Evolutionary conservation across 2,888 invertebrate genomes (phyloP).

Genomic region (Caenorhabditis sp.): DNA sequence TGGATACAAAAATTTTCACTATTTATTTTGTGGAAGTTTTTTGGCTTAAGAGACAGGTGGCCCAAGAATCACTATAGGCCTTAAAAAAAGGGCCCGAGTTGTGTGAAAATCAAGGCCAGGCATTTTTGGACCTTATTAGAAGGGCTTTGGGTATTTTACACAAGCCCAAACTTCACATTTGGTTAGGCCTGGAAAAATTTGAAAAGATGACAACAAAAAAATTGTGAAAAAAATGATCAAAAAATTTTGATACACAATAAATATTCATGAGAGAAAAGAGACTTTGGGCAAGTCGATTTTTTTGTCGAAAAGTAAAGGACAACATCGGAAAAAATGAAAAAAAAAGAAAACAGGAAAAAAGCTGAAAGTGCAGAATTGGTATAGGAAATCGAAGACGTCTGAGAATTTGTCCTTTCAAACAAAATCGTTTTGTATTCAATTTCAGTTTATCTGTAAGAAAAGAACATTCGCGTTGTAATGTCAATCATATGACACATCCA

Average conservation of each 20-base stretch:
- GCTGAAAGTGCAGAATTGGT: not conserved
- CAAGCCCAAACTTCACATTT: not conserved
- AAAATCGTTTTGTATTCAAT: not conserved
- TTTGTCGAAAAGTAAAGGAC: not conserved
- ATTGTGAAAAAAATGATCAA: conserved; percentile 2
- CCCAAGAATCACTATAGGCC: no score
- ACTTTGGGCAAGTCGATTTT: not conserved
- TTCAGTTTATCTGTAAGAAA: not conserved
- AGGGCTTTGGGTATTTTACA: no score
- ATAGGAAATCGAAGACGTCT: not conserved
- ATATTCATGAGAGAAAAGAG: not conserved
- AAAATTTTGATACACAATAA: not conserved
- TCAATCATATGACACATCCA: not conserved
- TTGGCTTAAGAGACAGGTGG: no score
- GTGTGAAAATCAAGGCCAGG: no score
- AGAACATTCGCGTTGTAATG: not conserved
- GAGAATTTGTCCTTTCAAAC: not conserved
- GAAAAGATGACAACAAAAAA: conserved; percentile 9
- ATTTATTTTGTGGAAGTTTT: no score
- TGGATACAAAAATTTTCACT: no score
- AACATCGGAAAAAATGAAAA: not conserved
- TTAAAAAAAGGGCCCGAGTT: no score
- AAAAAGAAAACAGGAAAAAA: not conserved
- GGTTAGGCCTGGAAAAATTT: no score
- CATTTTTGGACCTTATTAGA: no score